phyloP scores from a whole-genome alignment of 1,140 invertebrate genomes.

The Eurytemora carolleeae region DNA sequence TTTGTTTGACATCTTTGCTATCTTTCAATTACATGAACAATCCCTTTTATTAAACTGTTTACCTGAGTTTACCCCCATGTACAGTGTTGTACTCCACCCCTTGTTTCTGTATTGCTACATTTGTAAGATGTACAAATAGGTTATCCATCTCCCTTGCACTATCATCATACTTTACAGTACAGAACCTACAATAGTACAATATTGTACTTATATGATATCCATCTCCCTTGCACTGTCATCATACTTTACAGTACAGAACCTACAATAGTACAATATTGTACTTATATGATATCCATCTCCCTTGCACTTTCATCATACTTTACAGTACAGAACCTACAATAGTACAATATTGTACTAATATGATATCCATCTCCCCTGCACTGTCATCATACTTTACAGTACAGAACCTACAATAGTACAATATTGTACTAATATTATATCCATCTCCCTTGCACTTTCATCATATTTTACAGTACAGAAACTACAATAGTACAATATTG shows the following conservation, averaged over 20 bases:
- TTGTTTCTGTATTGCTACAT: slow-evolving; percentile 69
- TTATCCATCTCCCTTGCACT: slow-evolving; percentile 53
- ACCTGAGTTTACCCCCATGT: slow-evolving; percentile 76
- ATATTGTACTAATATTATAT: too few relatives aligned
- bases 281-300: slow-evolving; percentile 63
- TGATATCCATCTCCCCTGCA: slow-evolving; percentile 53
- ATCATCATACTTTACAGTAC: slow-evolving; percentile 40
- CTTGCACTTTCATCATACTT: slow-evolving; percentile 47
- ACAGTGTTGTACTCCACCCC: slow-evolving; percentile 80
- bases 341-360: slow-evolving; percentile 76
- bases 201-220: slow-evolving; percentile 70
- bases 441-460: too few relatives aligned
- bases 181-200: too few relatives aligned
- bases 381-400: slow-evolving; percentile 43
- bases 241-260: slow-evolving; percentile 35
- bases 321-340: slow-evolving; percentile 22
- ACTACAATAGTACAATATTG: too few relatives aligned
- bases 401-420: too few relatives aligned
- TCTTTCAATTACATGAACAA: too few relatives aligned
- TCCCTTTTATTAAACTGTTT: too few relatives aligned
- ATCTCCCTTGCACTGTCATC: slow-evolving; percentile 45
- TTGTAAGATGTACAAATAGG: slow-evolving; percentile 68
- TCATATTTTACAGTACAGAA: too few relatives aligned
- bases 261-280: too few relatives aligned
- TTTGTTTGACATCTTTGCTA: too few relatives aligned